Evolutionary conservation across 2,113 vertebrate genomes (phyloP).

Genomic region (Microtus pennsylvanicus): DNA sequence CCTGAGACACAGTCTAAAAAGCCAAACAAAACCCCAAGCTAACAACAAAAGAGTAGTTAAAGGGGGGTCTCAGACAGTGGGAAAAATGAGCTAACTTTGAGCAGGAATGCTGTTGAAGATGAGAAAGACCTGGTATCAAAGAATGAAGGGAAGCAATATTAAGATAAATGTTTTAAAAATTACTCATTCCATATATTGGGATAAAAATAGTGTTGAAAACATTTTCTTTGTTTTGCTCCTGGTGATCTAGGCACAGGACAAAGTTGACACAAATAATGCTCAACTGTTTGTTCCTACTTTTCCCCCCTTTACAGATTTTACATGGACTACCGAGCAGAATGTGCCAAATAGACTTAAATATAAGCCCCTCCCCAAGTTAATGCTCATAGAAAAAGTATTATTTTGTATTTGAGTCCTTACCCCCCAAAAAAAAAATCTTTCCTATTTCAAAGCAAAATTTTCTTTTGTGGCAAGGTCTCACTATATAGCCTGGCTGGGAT

Average conservation of each 20-base stretch:
- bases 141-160: neutral
- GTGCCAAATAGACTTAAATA: neutral
- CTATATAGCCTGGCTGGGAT: neutral
- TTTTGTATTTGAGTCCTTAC: conserved; percentile 36
- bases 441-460: conserved; percentile 8
- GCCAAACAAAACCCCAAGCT: neutral
- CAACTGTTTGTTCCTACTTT: conserved; percentile 23
- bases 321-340: neutral
- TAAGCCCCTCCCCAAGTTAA: neutral
- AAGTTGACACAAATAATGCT: conserved; percentile 46
- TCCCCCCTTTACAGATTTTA: conserved; percentile 32
- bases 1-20: neutral
- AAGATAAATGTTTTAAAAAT: neutral
- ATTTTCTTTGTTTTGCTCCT: conserved; percentile 46
- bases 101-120: neutral
- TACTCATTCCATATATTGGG: neutral
- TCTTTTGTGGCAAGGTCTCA: neutral
- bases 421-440: neutral
- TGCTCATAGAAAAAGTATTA: neutral
- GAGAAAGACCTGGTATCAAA: neutral
- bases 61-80: neutral
- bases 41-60: neutral
- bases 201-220: conserved; percentile 40
- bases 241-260: conserved; percentile 8
- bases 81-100: neutral